Percentiles rank a stretch among this genome's conserved stretches.
Conservation (phyloP, 2,113 vertebrate genomes). For the Urocolius indicus region DNA sequence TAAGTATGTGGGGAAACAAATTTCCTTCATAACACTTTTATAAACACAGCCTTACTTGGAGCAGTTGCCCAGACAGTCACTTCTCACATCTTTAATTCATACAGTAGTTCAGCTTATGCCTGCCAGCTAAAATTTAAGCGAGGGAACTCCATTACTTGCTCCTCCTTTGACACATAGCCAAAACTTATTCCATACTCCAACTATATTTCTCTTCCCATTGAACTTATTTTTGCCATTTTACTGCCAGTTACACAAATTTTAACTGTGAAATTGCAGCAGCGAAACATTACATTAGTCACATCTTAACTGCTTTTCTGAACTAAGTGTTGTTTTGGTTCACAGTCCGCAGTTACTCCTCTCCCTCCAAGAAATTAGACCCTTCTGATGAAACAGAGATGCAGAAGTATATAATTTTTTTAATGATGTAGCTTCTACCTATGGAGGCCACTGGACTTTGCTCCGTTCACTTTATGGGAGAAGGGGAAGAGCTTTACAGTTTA, state of each 20-base stretch:
- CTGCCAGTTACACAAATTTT: background rate
- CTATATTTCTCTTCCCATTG: background rate
- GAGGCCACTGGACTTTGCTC: background rate
- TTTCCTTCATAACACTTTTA: background rate
- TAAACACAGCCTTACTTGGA: background rate
- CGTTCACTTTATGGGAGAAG: background rate
- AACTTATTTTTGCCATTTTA: background rate
- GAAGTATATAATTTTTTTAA: background rate
- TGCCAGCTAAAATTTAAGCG: background rate
- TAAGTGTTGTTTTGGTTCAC: background rate
- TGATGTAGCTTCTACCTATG: background rate
- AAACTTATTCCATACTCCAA: background rate
- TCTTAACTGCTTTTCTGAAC: background rate
- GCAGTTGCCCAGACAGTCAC: background rate
- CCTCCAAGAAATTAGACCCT: background rate
- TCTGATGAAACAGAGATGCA: background rate
- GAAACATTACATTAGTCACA: background rate
- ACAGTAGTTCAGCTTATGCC: background rate
- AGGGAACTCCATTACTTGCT: constrained; percentile 7
- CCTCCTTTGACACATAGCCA: background rate
- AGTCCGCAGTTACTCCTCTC: background rate
- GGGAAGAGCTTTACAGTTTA: background rate
- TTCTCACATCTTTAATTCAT: background rate
- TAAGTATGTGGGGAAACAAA: background rate
- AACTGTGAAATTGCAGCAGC: background rate